Evolutionary conservation across 2,113 vertebrate genomes (phyloP), one percentile per base, ranked within the genome.

Genomic region (Myrmecobius fasciatus): DNA sequence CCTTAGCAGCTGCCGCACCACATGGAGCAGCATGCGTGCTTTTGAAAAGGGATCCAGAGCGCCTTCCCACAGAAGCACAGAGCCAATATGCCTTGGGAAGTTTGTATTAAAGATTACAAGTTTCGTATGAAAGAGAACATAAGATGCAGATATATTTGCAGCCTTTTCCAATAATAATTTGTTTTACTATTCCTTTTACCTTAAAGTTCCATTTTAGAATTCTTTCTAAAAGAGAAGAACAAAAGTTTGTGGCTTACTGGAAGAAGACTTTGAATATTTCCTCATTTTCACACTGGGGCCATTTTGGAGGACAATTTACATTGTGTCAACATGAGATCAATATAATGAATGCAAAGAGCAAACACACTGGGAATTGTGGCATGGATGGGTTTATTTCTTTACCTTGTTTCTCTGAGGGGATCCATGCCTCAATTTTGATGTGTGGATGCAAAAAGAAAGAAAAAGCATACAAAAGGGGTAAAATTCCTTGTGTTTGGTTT

Each of bases 1-100:
- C 98, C 98, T 98, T 97, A 97, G 97, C 98, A 98, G 98, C 96
- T 98, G 97, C 97, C 95, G 26, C 94, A 96, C 98, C 98, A 98
- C 97, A 98, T 98, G 98, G 43, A 97, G 96, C 89, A 96, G 98
- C 98, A 96, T 98, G 98, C 91, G 94, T 97, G 91, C 96, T 95
- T 96, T 93, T 91, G 14, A 93, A 94, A 92, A 96, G 96, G 22
- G 89, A 91, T 93, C n/a, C 96, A 96, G 96, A 28, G 10, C 96
- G 91, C 93, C 95, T 97, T 94, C 92, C 95, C 90, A 26, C 96
- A 96, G 97, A 92, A 96, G 25, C 9, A n/a, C 89, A 91, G 10
- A 96, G 92, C 98, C 96, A 98, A 56, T n/a, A 93, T 95, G 98
- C 95, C 96, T 0, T 0, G 36, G 94, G 53, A 97, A 96, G 94